Conservation (phyloP, 1,140 invertebrate genomes). For the Carposina sasakii region DNA sequence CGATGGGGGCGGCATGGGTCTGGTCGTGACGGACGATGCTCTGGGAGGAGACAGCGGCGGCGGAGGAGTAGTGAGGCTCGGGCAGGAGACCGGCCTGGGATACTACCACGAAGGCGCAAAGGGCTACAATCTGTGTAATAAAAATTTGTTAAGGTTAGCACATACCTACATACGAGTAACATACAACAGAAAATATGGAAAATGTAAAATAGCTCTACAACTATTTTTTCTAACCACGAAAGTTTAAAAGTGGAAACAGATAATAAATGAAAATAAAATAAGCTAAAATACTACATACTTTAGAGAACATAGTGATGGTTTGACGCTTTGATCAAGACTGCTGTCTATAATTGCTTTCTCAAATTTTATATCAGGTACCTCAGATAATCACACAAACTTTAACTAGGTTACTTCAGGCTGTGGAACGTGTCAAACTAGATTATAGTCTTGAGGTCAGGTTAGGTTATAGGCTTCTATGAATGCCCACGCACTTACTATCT, state of each 20-base stretch:
- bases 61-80: slow-evolving; percentile 40
- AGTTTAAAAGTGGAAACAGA: too few species aligned
- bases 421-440: not conserved
- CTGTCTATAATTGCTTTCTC: not conserved
- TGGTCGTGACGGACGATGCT: slow-evolving; percentile 54
- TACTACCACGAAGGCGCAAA: slow-evolving; percentile 41
- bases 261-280: too few species aligned
- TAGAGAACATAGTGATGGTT: slow-evolving; percentile 26
- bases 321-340: not conserved
- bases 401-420: not conserved
- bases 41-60: slow-evolving; percentile 49
- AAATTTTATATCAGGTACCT: too few species aligned
- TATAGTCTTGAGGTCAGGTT: too few species aligned
- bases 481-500: too few species aligned
- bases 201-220: too few species aligned
- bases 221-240: too few species aligned
- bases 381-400: not conserved
- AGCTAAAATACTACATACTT: too few species aligned
- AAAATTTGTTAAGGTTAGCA: too few species aligned
- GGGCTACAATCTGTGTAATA: slow-evolving; percentile 42
- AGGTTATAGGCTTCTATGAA: too few species aligned
- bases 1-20: slow-evolving; percentile 29
- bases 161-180: too few species aligned
- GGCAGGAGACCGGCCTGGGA: slow-evolving; percentile 42
- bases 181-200: slow-evolving; percentile 19